phyloP scores from a whole-genome alignment of 2,888 invertebrate species.

The Catocala nupta region DNA sequence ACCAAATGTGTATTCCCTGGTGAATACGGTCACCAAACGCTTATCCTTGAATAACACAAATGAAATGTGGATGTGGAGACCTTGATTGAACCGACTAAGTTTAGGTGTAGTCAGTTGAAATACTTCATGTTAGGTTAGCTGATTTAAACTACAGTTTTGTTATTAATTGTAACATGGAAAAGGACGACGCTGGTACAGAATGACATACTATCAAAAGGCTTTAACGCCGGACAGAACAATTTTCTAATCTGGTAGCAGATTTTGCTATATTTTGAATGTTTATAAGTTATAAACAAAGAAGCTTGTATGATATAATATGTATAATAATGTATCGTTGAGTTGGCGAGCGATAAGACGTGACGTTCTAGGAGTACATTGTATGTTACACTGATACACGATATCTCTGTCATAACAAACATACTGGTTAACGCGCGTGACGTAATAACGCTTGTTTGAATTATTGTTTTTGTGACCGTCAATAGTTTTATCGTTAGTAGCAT shows the following conservation, averaged over 20 bases:
- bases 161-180: too few relatives aligned
- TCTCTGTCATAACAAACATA: slow-evolving; percentile 42
- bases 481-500: slow-evolving; percentile 30
- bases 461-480: slow-evolving; percentile 42
- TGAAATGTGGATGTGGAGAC: too few relatives aligned
- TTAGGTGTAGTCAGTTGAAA: too few relatives aligned
- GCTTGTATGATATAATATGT: not conserved
- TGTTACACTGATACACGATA: slow-evolving; percentile 17
- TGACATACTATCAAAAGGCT: too few relatives aligned
- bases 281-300: not conserved
- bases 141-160: too few relatives aligned
- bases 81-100: too few relatives aligned
- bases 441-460: slow-evolving; percentile 46
- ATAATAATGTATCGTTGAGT: slow-evolving; percentile 3
- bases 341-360: slow-evolving; percentile 35
- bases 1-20: too few relatives aligned
- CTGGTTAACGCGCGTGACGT: slow-evolving; percentile 56
- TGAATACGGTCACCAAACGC: too few relatives aligned
- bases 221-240: too few relatives aligned
- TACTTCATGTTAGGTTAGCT: too few relatives aligned
- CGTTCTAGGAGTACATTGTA: slow-evolving; percentile 42
- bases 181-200: too few relatives aligned
- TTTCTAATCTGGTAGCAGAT: not conserved
- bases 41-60: too few relatives aligned
- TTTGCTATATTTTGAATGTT: not conserved